phyloP scores from a whole-genome alignment of 2,113 vertebrate genomes.

The Lates calcarifer region DNA sequence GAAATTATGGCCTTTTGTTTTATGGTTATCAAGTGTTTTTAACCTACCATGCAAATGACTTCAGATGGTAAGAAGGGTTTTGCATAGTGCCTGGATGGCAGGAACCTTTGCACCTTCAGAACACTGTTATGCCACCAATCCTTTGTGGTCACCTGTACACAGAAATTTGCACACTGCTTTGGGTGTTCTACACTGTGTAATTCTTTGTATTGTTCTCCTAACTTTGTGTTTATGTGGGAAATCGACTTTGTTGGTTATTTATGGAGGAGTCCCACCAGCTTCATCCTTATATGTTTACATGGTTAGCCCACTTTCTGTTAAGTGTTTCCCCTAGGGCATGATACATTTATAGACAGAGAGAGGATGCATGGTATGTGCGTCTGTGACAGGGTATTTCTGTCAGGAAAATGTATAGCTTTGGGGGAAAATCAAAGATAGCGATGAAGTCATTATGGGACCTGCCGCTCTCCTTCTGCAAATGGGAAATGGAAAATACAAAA shows the following conservation, averaged over 20 bases:
- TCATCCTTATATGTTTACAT: conserved; percentile 43
- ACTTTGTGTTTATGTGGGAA: conserved; percentile 4
- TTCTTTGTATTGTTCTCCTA: conserved; percentile 13
- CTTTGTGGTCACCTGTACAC: neutral
- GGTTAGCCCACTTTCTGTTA: conserved; percentile 60
- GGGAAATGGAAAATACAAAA: conserved; percentile 47
- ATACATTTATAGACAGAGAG: conserved; percentile 53
- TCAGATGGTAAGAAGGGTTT: conserved; percentile 3
- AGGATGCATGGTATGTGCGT: conserved; percentile 45
- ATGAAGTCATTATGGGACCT: conserved; percentile 59
- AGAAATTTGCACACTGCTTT: neutral
- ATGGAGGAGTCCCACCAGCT: conserved; percentile 7
- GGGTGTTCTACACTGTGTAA: neutral
- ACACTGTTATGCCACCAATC: conserved; percentile 8
- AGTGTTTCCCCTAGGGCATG: conserved; percentile 51
- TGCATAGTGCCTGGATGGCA: neutral
- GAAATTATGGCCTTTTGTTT: conserved; percentile 2
- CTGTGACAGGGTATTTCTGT: conserved; percentile 57
- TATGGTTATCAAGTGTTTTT: neutral
- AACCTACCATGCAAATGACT: neutral
- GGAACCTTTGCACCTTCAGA: neutral
- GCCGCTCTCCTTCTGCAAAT: conserved; percentile 47
- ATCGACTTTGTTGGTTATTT: conserved; percentile 36
- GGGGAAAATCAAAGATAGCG: conserved; percentile 62
- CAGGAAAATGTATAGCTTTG: conserved; percentile 58